These are phyloP conservation scores for Zoanthus sansibaricus DNA, from an alignment of 92 coral and sea anemone species.

Conservation along the genomic window DNA sequence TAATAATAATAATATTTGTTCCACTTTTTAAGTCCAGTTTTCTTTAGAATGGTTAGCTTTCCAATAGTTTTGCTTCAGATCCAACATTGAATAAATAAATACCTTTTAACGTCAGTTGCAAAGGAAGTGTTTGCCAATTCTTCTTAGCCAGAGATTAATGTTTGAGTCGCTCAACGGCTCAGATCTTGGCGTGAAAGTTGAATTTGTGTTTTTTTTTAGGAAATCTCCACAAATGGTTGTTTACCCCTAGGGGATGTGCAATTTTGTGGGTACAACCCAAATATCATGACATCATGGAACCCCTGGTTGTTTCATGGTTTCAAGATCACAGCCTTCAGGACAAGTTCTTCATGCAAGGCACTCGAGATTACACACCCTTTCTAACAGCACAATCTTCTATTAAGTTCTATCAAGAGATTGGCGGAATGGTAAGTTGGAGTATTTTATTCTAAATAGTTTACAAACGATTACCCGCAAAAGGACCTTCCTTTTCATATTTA, in stretches of 20 bases:
- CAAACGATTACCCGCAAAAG: too few relatives aligned
- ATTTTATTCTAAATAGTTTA: too few relatives aligned
- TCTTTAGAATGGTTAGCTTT: too few relatives aligned
- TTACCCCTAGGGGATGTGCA: conserved; percentile 81
- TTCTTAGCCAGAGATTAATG: too few relatives aligned
- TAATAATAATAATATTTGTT: too few relatives aligned
- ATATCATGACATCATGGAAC: conserved; percentile 72
- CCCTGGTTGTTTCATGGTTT: conserved; percentile 80
- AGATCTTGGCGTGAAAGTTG: too few relatives aligned
- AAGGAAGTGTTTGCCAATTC: too few relatives aligned
- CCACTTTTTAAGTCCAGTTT: too few relatives aligned
- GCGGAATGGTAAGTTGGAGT: conserved; percentile 77
- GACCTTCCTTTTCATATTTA: too few relatives aligned
- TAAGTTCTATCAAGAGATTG: conserved; percentile 75
- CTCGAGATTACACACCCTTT: conserved; percentile 69
- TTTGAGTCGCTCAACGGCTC: background rate
- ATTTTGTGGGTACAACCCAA: conserved; percentile 85
- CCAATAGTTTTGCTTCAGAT: too few relatives aligned
- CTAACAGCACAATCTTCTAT: conserved; percentile 61
- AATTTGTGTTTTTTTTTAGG: conserved; percentile 32
- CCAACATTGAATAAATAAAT: too few relatives aligned
- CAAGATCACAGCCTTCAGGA: conserved; percentile 79
- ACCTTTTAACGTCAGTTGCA: too few relatives aligned
- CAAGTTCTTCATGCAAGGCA: conserved; percentile 77
- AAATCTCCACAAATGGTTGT: conserved; percentile 85